Evolutionary conservation across 2,888 invertebrate genomes (phyloP).

Genomic region (Drosophila colorata): DNA sequence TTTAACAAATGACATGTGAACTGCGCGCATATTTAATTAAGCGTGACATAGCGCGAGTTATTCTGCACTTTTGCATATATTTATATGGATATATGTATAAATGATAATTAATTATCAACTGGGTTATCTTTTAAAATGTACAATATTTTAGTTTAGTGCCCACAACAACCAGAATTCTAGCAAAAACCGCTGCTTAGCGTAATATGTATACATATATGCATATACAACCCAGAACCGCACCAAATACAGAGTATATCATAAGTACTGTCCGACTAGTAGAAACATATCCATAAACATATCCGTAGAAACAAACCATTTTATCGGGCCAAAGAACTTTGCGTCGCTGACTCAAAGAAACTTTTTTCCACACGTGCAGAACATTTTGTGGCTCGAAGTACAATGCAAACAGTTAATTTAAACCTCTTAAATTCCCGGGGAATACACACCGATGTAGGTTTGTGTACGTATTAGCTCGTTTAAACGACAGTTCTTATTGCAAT

Average conservation of each 20-base stretch:
- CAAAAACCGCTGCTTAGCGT: constrained; percentile 8
- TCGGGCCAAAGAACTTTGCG: background rate
- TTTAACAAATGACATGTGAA: constrained; percentile 40
- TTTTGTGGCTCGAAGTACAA: constrained; percentile 20
- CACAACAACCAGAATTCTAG: constrained; percentile 23
- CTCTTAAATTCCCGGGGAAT: background rate
- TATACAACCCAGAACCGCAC: constrained; percentile 11
- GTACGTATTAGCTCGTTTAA: background rate
- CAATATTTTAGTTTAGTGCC: constrained; percentile 28
- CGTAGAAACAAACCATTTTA: background rate
- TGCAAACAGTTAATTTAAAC: constrained; percentile 19
- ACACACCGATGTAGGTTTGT: background rate
- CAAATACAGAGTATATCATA: constrained; percentile 4
- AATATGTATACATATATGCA: background rate
- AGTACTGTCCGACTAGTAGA: background rate
- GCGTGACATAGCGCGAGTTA: constrained; percentile 45
- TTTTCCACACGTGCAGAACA: constrained; percentile 28
- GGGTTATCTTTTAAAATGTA: constrained; percentile 35
- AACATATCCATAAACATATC: background rate
- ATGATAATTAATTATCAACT: constrained; percentile 13
- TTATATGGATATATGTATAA: background rate
- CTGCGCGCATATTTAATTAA: constrained; percentile 51
- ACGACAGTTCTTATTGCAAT: background rate
- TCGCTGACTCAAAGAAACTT: constrained; percentile 10
- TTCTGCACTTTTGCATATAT: background rate